Evolutionary conservation across 2,113 vertebrate genomes (phyloP).

Genomic region (Naja naja): DNA sequence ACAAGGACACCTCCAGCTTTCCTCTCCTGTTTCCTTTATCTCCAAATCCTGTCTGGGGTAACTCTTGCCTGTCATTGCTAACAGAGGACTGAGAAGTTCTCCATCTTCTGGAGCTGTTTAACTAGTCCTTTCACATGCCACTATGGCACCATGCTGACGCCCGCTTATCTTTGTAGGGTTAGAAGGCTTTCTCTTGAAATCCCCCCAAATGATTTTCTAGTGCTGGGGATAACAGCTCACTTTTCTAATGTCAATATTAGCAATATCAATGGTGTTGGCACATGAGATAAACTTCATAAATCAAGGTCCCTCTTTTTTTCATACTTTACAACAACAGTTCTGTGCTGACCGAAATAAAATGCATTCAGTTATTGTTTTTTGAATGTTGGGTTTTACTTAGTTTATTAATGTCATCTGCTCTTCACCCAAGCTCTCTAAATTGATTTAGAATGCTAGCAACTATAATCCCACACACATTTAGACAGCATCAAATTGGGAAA

Average conservation of each 20-base stretch:
- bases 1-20: background rate
- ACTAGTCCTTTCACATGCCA: constrained; percentile 15
- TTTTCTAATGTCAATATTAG: background rate
- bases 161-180: constrained; percentile 11
- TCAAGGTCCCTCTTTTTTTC: background rate
- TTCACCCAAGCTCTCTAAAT: background rate
- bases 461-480: background rate
- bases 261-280: background rate
- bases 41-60: constrained; percentile 5
- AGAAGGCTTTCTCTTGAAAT: background rate
- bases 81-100: background rate
- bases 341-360: background rate
- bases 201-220: background rate
- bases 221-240: background rate
- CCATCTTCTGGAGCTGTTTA: background rate
- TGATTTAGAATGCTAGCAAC: background rate
- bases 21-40: background rate
- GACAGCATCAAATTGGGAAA: background rate
- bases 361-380: background rate
- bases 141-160: background rate
- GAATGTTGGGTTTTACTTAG: background rate
- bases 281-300: background rate
- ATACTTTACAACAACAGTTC: background rate
- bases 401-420: background rate
- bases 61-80: constrained; percentile 14